Conservation (phyloP, 1,140 invertebrate species). For the Hestina assimilis region DNA sequence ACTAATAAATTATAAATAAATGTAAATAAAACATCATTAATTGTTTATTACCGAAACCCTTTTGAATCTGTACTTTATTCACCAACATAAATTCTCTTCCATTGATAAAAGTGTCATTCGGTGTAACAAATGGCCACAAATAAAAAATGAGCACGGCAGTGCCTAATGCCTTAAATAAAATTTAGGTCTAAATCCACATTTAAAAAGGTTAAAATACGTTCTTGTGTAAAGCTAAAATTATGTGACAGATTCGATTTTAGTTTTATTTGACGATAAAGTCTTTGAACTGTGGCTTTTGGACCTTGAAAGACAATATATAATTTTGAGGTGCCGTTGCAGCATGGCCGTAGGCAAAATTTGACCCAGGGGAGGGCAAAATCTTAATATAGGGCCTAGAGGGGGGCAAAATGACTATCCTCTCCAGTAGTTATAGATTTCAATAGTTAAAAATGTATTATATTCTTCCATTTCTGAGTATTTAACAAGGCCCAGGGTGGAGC, state of each 20-base stretch:
- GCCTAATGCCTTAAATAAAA: slow-evolving; percentile 7
- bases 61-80: slow-evolving; percentile 8
- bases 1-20: slow-evolving; percentile 9
- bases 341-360: too few relatives aligned
- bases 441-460: too few relatives aligned
- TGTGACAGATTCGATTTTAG: slow-evolving; percentile 1
- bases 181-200: slow-evolving; percentile 15
- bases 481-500: too few relatives aligned
- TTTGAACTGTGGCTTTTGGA: neutral
- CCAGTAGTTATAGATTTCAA: too few relatives aligned
- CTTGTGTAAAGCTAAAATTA: slow-evolving; percentile 7
- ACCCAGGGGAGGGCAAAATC: too few relatives aligned
- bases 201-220: slow-evolving; percentile 19
- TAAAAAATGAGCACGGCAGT: slow-evolving; percentile 8
- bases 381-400: too few relatives aligned
- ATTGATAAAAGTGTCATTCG: slow-evolving; percentile 21
- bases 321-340: too few relatives aligned
- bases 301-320: too few relatives aligned
- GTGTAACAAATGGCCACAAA: slow-evolving; percentile 12
- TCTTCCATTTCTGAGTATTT: too few relatives aligned
- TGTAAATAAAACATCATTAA: slow-evolving; percentile 8
- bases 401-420: too few relatives aligned
- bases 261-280: neutral
- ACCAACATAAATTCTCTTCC: slow-evolving; percentile 8
- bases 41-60: slow-evolving; percentile 11